A percentile compares a stretch with the other conserved stretches of the same genome.
These are phyloP conservation scores for Dysmachus trigonus DNA, from an alignment of 2,888 invertebrate species.

Conservation along the genomic window DNA sequence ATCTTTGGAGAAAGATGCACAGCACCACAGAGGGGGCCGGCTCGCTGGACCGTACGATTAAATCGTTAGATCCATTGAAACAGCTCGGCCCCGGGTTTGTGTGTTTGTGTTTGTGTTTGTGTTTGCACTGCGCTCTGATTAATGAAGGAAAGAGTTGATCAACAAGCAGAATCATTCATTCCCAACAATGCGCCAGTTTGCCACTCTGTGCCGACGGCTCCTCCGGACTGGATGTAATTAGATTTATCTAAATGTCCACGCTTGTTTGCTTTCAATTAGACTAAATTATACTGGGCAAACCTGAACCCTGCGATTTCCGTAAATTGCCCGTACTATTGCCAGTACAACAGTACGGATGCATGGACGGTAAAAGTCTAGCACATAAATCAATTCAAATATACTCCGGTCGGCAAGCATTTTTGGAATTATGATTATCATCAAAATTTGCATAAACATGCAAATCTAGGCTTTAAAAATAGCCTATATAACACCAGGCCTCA, in stretches of 20 bases:
- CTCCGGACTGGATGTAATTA: slow-evolving; percentile 27
- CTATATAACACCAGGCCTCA: neutral
- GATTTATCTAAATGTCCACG: slow-evolving; percentile 37
- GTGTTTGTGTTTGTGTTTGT: too few relatives aligned
- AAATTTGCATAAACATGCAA: neutral
- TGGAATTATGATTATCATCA: neutral
- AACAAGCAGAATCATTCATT: neutral
- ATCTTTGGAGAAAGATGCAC: neutral
- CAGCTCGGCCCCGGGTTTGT: neutral
- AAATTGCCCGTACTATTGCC: neutral
- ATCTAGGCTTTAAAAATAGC: neutral
- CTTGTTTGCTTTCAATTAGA: slow-evolving; percentile 37
- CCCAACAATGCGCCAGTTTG: neutral
- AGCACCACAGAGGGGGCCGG: neutral
- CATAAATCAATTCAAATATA: neutral
- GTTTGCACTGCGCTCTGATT: neutral
- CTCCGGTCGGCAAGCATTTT: neutral
- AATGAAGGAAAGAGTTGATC: neutral
- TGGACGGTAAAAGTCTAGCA: neutral
- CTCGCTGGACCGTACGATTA: neutral
- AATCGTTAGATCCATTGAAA: neutral
- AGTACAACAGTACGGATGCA: neutral
- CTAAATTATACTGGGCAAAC: slow-evolving; percentile 10
- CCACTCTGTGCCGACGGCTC: neutral
- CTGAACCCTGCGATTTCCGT: neutral